A percentile compares a stretch with the other conserved stretches of the same genome.
Conservation (phyloP, 2,113 vertebrate genomes). For the Progne subis region DNA sequence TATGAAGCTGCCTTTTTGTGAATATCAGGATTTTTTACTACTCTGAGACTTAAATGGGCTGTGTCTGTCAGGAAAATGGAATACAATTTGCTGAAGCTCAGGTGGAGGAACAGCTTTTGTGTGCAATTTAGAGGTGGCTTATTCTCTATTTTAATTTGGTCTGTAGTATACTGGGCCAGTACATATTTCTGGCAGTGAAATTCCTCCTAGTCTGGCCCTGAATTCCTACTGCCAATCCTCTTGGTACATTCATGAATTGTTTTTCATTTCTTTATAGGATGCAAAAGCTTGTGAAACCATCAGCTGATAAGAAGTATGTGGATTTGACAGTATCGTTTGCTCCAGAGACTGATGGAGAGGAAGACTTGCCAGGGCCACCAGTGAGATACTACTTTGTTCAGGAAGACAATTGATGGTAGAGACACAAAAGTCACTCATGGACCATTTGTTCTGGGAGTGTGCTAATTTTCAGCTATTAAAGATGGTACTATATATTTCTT, state of each 20-base stretch:
- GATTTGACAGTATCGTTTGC: slow-evolving; percentile 97
- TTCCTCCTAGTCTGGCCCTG: neutral
- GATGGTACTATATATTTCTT: slow-evolving; percentile 65
- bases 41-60: neutral
- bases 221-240: neutral
- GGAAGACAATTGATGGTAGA: slow-evolving; percentile 70
- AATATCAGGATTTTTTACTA: neutral
- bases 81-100: neutral
- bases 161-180: neutral
- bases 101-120: neutral
- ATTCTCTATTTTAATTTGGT: neutral
- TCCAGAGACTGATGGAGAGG: slow-evolving; percentile 89
- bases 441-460: slow-evolving; percentile 57
- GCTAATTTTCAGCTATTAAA: slow-evolving; percentile 61
- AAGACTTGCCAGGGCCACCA: slow-evolving; percentile 94
- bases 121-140: neutral
- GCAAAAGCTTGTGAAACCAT: slow-evolving; percentile 96
- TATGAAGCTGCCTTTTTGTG: neutral
- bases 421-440: slow-evolving; percentile 32
- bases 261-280: slow-evolving; percentile 80
- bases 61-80: neutral
- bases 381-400: slow-evolving; percentile 93
- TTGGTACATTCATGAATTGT: neutral
- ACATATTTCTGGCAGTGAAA: neutral
- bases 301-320: slow-evolving; percentile 89